phyloP scores from a whole-genome alignment of 2,797 vertebrate genomes.

The Xyrichtys novacula region DNA sequence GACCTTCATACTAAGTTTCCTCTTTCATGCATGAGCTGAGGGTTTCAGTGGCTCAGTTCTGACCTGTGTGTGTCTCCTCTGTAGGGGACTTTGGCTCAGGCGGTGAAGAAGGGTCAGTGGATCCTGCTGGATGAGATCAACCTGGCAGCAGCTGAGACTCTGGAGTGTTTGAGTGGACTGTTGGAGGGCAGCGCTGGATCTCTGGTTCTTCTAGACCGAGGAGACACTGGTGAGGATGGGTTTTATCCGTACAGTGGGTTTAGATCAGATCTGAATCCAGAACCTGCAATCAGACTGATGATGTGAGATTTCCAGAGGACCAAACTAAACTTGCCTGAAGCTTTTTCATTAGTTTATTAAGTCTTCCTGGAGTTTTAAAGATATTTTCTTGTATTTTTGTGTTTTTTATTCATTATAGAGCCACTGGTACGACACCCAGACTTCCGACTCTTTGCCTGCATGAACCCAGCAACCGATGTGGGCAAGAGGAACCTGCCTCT shows the following conservation, averaged over 20 bases:
- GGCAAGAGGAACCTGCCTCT: constrained; percentile 97
- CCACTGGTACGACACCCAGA: constrained; percentile 92
- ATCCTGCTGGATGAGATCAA: constrained; percentile 98
- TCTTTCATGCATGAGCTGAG: neutral
- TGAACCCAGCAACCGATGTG: constrained; percentile 99
- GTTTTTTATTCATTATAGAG: constrained; percentile 75
- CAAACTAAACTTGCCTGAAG: no score
- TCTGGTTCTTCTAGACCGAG: constrained; percentile 93
- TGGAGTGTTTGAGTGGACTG: constrained; percentile 96
- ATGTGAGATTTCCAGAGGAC: no score
- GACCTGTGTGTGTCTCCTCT: constrained; percentile 20
- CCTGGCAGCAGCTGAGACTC: constrained; percentile 94
- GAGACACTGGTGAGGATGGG: constrained; percentile 90
- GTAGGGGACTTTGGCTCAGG: constrained; percentile 94
- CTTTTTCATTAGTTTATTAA: neutral
- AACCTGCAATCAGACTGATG: no score
- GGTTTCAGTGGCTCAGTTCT: neutral
- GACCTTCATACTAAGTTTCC: neutral
- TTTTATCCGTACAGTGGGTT: no score
- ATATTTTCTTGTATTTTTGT: neutral
- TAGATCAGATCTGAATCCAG: no score
- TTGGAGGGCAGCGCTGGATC: constrained; percentile 93
- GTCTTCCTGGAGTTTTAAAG: no score
- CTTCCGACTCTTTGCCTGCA: constrained; percentile 96
- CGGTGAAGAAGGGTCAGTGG: constrained; percentile 97